Base-by-base conservation (phyloP, 2,113 vertebrate genomes). In the Onychostoma macrolepis region DNA sequence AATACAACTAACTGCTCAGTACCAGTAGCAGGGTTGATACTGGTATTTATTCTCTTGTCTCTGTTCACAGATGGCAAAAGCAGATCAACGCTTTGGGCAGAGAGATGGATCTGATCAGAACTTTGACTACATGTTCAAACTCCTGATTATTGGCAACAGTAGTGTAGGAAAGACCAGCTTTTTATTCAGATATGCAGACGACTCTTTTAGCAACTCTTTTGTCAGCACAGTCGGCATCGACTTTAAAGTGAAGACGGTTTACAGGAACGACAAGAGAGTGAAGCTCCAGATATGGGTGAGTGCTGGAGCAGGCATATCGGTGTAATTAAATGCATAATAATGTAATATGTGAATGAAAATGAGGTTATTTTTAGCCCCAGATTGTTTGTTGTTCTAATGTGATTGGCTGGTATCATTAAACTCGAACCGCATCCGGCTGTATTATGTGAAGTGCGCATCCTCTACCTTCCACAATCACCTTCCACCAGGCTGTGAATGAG, bases 41-140 rank as follows among this genome's bases (percentile, higher is more conserved):
- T 67, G 33, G 24, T 75, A 79, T 86, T 33, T 83, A 28, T 45
- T 43, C 50, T 69, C 86, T 86, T 85, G 81, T 87, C 90, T 85
- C 81, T 92, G 91, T 91, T 90, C 85, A 83, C 94, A 99, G 98
- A 99, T 99, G 98, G 98, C 98, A 91, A 98, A 97, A 85, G 97
- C 96, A 92, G 97, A 99, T 90, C 94, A 96, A 89, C 97, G 97
- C 91, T 96, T 95, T 56, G 96, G 97, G 85, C 96, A 97, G 92
- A 96, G 97, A 88, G 97, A 99, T 84, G 96, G 96, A 88, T 99
- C 98, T 0, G 98, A 99, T 95, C 98, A 99, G 94, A 99, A 99
- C 94, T 99, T 99, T 82, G 98, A 99, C 94, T 99, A 99, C 93
- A 99, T 99, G 98, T 99, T 99, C 94, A 99, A 99, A 91, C 95